Base-by-base conservation (phyloP, 1,140 invertebrate genomes). In the Aphaenogaster rudis region DNA sequence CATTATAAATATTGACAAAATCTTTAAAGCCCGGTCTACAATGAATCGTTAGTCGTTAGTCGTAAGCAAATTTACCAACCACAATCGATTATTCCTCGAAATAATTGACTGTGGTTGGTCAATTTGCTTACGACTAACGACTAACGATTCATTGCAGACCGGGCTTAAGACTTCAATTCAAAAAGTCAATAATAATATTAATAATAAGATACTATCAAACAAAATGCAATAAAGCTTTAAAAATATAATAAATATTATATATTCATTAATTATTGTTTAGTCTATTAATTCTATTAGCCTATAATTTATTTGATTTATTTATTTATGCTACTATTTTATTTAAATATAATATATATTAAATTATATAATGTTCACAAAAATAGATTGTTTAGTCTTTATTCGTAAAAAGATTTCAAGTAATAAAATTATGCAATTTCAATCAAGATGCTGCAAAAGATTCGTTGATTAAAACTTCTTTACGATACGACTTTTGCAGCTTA, bases 351-450 rank as follows among this genome's bases (percentile, higher is more conserved):
- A 54, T 36, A 17, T 54, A 76, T 59, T 77, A 17, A 36, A 80
- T 42, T 50, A 48, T 36, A 66, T 39, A 33, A n/a, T 13, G 13
- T 80, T 15, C n/a, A 15, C 4, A 52, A 63, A 36, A 15, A 4
- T 11, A 28, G 6, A 48, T 6, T 17, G 15, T 63, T 50, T 11
- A 6, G 6, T 15, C 15, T 52, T 54, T 4, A 52, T 39, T n/a
- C 36, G 36, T 11, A 9, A 67, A 33, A 45, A n/a, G 21, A 42
- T 5, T 64, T 33, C 1, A 28, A 42, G 61, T 67, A 79, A 67
- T 80, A 69, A 71, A 82, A 82, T 82, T 82, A 72, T 36, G 39
- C 39, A 72, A 36, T 11, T 57, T 72, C 17, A 13, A 82, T 72
- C 48, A 54, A 54, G 21, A 72, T 17, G 5, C 15, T 9, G 79